Evolutionary conservation across 2,888 invertebrate species (phyloP).

Genomic region (Erebia epiphron): DNA sequence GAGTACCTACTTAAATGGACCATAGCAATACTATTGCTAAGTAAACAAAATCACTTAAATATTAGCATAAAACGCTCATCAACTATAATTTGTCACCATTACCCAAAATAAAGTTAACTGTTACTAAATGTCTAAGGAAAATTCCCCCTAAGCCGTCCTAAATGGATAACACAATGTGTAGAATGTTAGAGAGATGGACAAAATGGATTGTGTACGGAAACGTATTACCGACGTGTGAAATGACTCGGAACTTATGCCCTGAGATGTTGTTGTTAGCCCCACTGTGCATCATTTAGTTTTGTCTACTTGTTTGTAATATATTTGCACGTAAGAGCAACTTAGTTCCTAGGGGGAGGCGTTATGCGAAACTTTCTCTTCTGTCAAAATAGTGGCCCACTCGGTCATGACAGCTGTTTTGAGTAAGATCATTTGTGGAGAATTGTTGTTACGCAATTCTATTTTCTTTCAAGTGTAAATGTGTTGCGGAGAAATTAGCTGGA

Average conservation of each 20-base stretch:
- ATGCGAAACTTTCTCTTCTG: neutral
- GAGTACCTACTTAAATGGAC: neutral
- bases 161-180: constrained; percentile 57
- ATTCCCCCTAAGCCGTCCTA: constrained; percentile 44
- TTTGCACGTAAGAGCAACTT: neutral
- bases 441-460: neutral
- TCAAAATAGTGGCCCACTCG: neutral
- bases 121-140: constrained; percentile 47
- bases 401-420: neutral
- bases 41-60: constrained; percentile 32
- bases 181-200: constrained; percentile 29
- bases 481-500: neutral
- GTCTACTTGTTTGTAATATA: constrained; percentile 43
- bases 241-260: constrained; percentile 63
- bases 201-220: constrained; percentile 38
- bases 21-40: constrained; percentile 5
- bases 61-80: constrained; percentile 72
- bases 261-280: constrained; percentile 28
- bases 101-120: constrained; percentile 57
- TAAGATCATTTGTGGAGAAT: neutral
- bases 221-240: constrained; percentile 59
- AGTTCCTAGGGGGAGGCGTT: neutral
- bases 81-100: constrained; percentile 61
- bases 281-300: constrained; percentile 23
- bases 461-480: neutral